These are phyloP conservation scores for Drosophila greeni DNA, from an alignment of 2,888 invertebrate genomes.

Conservation along the genomic window DNA sequence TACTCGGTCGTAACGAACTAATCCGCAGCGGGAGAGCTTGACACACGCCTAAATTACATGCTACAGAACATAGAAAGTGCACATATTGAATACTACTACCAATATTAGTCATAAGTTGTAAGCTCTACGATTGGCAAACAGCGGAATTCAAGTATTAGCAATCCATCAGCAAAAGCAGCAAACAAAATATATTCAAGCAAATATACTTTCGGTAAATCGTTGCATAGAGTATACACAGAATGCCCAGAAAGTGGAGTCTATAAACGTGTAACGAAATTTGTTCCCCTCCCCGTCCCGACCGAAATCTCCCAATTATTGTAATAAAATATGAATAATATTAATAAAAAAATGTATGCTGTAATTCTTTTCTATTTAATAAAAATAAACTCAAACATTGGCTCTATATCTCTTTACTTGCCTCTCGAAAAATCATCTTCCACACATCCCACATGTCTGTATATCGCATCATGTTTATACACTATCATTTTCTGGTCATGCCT, in stretches of 20 bases:
- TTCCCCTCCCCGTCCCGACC: conserved; percentile 9
- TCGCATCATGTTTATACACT: conserved; percentile 63
- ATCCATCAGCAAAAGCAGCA: conserved; percentile 15
- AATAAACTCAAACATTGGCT: conserved; percentile 44
- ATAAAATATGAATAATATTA: conserved; percentile 47
- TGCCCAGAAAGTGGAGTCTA: conserved; percentile 76
- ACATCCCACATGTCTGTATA: conserved; percentile 26
- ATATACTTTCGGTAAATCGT: conserved; percentile 4
- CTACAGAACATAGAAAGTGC: conserved; percentile 45
- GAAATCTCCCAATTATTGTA: conserved; percentile 47
- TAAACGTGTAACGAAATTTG: conserved; percentile 60
- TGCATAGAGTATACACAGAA: conserved; percentile 33
- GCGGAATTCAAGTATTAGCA: conserved; percentile 60
- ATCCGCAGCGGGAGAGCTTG: conserved; percentile 41
- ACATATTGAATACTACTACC: conserved; percentile 40
- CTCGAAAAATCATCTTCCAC: conserved; percentile 31
- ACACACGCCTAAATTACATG: conserved; percentile 30
- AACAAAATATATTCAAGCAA: conserved; percentile 12
- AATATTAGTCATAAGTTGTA: conserved; percentile 68
- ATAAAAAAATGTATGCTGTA: conserved; percentile 58
- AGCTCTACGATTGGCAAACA: conserved; percentile 55
- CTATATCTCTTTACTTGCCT: conserved; percentile 23
- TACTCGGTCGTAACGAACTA: conserved; percentile 77
- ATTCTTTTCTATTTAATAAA: conserved; percentile 50
- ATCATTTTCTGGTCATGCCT: conserved; percentile 75